Evolutionary conservation across 2,888 invertebrate species (phyloP), one percentile per base, ranked within the genome.

Genomic region (Horisme vitalbata): DNA sequence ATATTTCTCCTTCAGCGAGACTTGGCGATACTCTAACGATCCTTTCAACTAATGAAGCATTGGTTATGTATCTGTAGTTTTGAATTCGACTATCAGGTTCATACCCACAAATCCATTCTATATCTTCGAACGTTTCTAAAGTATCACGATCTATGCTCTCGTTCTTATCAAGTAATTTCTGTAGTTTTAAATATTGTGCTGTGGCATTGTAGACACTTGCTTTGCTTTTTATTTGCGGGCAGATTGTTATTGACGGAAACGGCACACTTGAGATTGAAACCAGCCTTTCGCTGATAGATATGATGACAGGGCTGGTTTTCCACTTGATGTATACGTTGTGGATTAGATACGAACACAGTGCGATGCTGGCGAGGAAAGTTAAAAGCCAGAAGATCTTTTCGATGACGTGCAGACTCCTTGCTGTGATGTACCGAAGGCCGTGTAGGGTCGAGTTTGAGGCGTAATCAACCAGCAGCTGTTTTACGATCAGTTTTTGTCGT

Each of bases 231-330:
- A 59, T 52, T 46, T 71, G 63, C 0, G 77, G 76, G 41, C 78
- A 78, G 32, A 78, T 72, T 5, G 75, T 74, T 0, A 78, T 59
- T 1, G 78, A 65, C 10, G 78, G 78, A 48, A 78, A 78, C 1
- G 76, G 78, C 0, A 79, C 69, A 76, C 77, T 51, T 9, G 63
- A 44, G 0, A 74, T 77, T 0, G 71, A 58, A 0, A 75, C 54
- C 6, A 71, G 52, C 23, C 59, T 55, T 24, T 73, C 79, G 28
- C 55, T 70, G 10, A 78, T 67, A 0, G 68, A 65, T 2, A 79
- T 78, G 5, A 79, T 75, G 8, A 79, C 75, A 1, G 79, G 79
- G 14, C 68, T 75, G 1, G 46, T 59, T 23, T 50, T 41, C 79
- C 79, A 78, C 32, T 79, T 79, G 2, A 50, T 12, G 62, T 65